Evolutionary conservation across 2,888 invertebrate species (phyloP), one percentile per base, ranked within the genome.

Genomic region (Volucella inanis): DNA sequence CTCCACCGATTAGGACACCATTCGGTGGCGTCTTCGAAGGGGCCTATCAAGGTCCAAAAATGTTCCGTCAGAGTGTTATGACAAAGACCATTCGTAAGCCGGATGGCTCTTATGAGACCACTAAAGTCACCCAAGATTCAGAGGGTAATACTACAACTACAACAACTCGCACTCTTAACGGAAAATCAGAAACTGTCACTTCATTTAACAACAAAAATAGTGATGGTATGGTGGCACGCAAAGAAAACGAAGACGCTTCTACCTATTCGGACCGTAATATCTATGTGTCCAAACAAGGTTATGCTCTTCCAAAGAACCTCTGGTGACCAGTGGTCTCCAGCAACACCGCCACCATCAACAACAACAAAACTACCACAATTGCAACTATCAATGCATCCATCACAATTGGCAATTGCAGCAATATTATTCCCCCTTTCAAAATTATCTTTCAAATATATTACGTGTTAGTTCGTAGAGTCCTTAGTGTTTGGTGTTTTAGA

Each of bases 131-230:
- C 1, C 92, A 91, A 88, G 94, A 95, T 88, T 93, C 92, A 11
- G 91, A 93, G 50, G 95, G 95, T 0, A 94, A 94, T 88, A 93
- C 93, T 87, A 93, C 94, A 88, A 94, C 93, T 11, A 94, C 93
- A n/a, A 90, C 94, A 43, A 94, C 93, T 22, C 91, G 91, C 38
- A 89, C 89, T 22, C 87, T 89, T 2, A 88, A 92, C 77, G 92
- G 92, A 0, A 90, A 91, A 79, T 89, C 90, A 39, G 91, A 92
- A 88, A 91, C 90, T 2, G 85, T 89, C 2, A 90, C 91, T 0
- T 90, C 89, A 31, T 75, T 55, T 43, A 80, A 52, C 15, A 74
- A 71, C 10, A 76, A 50, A 62, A 39, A 77, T 14, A 50, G 18
- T 22, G 14, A 14, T 38, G 14, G 14, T 39, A 18, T 49, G 18